Percentiles rank a stretch among this genome's conserved stretches.
Evolutionary conservation across 2,888 invertebrate genomes (phyloP).

Genomic region (Eilema griseolum): DNA sequence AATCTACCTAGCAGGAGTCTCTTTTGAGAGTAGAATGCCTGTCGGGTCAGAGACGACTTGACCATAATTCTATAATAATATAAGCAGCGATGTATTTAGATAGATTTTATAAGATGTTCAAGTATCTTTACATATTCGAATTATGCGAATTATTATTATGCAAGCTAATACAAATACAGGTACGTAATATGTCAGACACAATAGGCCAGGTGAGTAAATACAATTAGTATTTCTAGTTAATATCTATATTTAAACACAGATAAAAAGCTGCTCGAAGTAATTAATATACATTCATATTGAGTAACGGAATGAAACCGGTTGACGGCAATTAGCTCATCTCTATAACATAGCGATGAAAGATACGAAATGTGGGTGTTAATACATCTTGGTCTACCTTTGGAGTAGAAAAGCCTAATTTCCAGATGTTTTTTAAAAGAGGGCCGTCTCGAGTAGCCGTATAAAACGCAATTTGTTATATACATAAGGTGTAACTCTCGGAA

Average conservation of each 20-base stretch:
- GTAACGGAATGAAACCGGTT: background rate
- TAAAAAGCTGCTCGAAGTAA: background rate
- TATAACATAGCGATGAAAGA: background rate
- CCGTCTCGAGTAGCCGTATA: no score
- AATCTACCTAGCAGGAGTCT: background rate
- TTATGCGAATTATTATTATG: constrained; percentile 1
- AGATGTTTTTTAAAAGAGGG: background rate
- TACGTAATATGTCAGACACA: background rate
- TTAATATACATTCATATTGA: background rate
- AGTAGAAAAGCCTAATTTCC: background rate
- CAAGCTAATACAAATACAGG: constrained; percentile 2
- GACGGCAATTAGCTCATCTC: background rate
- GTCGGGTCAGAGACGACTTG: background rate
- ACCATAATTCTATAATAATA: background rate
- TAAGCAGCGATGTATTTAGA: no score
- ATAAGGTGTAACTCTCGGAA: no score
- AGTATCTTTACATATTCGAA: background rate
- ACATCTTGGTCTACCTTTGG: background rate
- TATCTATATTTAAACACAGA: background rate
- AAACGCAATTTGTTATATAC: no score
- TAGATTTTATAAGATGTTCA: background rate
- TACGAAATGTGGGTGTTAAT: background rate
- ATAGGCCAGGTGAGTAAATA: background rate
- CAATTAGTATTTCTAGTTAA: background rate
- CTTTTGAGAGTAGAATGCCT: background rate